Evolutionary conservation across 2,113 vertebrate species (phyloP).

Genomic region (Thomomys bottae): DNA sequence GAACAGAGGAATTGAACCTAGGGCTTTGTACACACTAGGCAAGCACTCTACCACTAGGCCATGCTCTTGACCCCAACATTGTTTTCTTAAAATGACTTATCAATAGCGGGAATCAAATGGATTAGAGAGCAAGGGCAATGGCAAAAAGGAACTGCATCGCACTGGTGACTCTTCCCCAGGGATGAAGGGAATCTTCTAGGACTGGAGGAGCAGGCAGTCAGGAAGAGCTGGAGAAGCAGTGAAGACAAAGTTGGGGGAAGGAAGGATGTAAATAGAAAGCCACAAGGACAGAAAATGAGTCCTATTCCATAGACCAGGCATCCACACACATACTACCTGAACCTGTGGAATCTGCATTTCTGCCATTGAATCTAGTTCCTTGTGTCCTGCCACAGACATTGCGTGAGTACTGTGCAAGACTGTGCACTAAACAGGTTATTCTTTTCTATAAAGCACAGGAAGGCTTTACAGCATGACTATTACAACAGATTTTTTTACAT

Average conservation of each 20-base stretch:
- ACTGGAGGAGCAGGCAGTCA: neutral
- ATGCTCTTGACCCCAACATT: no score
- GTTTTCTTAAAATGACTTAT: neutral
- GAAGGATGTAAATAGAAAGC: neutral
- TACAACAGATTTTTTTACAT: neutral
- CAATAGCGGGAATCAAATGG: neutral
- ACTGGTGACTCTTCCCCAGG: neutral
- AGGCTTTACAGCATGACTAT: neutral
- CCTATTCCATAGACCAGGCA: neutral
- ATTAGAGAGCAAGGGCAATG: neutral
- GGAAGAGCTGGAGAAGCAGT: fast-evolving
- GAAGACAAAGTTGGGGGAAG: neutral
- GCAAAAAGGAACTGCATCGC: neutral
- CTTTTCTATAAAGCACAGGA: neutral
- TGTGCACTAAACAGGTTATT: neutral
- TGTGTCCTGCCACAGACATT: neutral
- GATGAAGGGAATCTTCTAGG: neutral
- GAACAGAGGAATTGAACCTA: no score
- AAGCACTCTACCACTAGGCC: no score
- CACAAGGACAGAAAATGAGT: neutral
- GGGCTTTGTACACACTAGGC: no score
- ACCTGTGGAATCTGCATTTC: neutral
- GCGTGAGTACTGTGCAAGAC: neutral
- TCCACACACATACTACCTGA: no score
- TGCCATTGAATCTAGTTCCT: neutral